Evolutionary conservation across 2,797 vertebrate genomes (phyloP).

Genomic region (Bucorvus abyssinicus): DNA sequence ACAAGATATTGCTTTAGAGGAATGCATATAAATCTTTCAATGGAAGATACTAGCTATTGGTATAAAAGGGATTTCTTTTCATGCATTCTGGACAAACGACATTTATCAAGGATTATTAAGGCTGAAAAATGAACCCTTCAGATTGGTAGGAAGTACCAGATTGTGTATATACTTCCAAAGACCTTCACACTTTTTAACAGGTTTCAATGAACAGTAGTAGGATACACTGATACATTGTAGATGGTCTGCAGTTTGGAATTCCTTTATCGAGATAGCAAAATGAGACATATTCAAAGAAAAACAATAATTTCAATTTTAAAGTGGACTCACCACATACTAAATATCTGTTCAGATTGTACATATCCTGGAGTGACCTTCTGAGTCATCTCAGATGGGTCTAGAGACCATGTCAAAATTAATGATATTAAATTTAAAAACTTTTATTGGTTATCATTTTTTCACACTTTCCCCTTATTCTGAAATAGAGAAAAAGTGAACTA

Average conservation of each 20-base stretch:
- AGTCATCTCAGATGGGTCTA: not conserved
- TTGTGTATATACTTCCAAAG: not conserved
- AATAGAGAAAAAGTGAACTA: not conserved
- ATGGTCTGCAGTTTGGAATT: not conserved
- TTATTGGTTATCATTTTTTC: not conserved
- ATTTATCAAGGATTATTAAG: not conserved
- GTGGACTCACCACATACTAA: not conserved
- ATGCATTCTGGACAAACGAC: not conserved
- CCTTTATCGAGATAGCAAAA: not conserved
- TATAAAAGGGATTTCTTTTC: not conserved
- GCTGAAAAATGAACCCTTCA: conserved; percentile 4
- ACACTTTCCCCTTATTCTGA: not conserved
- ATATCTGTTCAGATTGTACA: not conserved
- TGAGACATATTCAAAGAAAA: not conserved
- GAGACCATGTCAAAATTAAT: not conserved
- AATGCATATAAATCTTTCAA: not conserved
- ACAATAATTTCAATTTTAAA: not conserved
- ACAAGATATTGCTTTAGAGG: conserved; percentile 10
- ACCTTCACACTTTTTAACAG: not conserved
- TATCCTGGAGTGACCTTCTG: not conserved
- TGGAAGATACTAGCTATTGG: not conserved
- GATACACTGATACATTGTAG: not conserved
- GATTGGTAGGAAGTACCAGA: not conserved
- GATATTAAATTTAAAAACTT: not conserved
- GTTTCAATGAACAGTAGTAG: not conserved